These are phyloP conservation scores for Acipenser transmontanus DNA, from an alignment of 2,797 vertebrate species.

Conservation along the genomic window DNA sequence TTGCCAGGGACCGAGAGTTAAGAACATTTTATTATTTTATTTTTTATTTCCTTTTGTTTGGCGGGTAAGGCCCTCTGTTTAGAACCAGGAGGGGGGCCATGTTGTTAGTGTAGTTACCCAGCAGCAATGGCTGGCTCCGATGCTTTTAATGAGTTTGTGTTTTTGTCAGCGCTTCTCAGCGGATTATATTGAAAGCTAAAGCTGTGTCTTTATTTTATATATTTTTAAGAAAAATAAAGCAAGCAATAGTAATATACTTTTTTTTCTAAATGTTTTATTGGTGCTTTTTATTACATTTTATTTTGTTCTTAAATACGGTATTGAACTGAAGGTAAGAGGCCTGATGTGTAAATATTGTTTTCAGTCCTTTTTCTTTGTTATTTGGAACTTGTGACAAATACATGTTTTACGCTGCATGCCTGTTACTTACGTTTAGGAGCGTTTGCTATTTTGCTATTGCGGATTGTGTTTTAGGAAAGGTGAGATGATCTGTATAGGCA, in stretches of 20 bases:
- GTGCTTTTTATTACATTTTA: neutral
- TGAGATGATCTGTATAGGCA: too few relatives aligned
- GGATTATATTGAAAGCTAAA: slow-evolving; percentile 1
- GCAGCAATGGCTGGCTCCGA: slow-evolving; percentile 37
- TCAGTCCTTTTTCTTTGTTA: too few relatives aligned
- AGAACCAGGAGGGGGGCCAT: slow-evolving; percentile 66
- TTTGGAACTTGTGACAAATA: too few relatives aligned
- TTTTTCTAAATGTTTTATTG: neutral
- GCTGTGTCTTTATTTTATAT: too few relatives aligned
- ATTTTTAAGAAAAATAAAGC: too few relatives aligned
- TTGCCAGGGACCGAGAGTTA: slow-evolving; percentile 16
- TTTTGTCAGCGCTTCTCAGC: slow-evolving; percentile 5
- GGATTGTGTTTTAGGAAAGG: too few relatives aligned
- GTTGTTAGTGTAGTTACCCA: slow-evolving; percentile 56
- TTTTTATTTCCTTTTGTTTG: slow-evolving; percentile 57
- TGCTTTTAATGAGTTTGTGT: slow-evolving; percentile 16
- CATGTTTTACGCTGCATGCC: too few relatives aligned
- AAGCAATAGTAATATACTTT: neutral
- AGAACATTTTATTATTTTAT: slow-evolving; percentile 5
- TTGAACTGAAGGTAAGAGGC: slow-evolving; percentile 21
- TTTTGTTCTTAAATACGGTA: neutral
- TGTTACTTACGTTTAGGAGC: too few relatives aligned
- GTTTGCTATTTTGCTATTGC: too few relatives aligned
- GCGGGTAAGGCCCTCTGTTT: slow-evolving; percentile 63
- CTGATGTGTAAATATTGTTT: slow-evolving; percentile 5